phyloP scores from a whole-genome alignment of 2,888 invertebrate species.

The Brenthis ino region DNA sequence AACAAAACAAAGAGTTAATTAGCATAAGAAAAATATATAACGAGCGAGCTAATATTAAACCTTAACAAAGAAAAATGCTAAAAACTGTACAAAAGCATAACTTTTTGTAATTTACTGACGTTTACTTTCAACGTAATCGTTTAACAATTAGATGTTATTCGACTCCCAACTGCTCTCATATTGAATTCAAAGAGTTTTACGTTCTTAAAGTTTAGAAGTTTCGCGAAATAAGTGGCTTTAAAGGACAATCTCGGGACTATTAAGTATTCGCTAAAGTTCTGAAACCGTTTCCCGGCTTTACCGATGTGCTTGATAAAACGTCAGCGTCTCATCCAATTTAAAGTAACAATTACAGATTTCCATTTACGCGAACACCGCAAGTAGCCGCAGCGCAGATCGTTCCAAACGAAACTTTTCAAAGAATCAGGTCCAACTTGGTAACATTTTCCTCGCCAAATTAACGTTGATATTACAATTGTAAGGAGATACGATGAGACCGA shows the following conservation, averaged over 20 bases:
- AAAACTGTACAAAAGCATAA: slow-evolving; percentile 21
- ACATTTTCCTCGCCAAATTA: slow-evolving; percentile 44
- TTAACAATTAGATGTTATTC: slow-evolving; percentile 14
- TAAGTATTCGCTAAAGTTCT: slow-evolving; percentile 32
- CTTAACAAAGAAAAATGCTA: slow-evolving; percentile 20
- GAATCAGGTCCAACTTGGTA: slow-evolving; percentile 38
- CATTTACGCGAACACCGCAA: slow-evolving; percentile 43
- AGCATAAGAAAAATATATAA: slow-evolving; percentile 30
- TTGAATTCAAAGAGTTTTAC: slow-evolving; percentile 24
- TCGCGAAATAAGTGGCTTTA: slow-evolving; percentile 31
- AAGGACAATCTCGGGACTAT: slow-evolving; percentile 26
- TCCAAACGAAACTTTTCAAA: slow-evolving; percentile 40
- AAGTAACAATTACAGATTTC: slow-evolving; percentile 50
- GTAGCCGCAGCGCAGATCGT: slow-evolving; percentile 35
- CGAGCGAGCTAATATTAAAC: slow-evolving; percentile 26
- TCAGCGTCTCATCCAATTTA: slow-evolving; percentile 45
- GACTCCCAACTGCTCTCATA: slow-evolving; percentile 3
- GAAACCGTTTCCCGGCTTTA: slow-evolving; percentile 27
- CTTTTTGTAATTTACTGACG: slow-evolving; percentile 24
- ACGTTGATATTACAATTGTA: slow-evolving; percentile 38
- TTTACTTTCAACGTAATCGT: slow-evolving; percentile 21
- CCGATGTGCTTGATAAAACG: slow-evolving; percentile 40
- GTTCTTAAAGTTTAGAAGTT: slow-evolving; percentile 28
- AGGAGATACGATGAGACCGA: slow-evolving; percentile 27
- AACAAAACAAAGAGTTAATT: slow-evolving; percentile 31